Percentiles rank a stretch among this genome's conserved stretches.
Evolutionary conservation across 2,888 invertebrate genomes (phyloP).

Genomic region (Cephus rjabovi): DNA sequence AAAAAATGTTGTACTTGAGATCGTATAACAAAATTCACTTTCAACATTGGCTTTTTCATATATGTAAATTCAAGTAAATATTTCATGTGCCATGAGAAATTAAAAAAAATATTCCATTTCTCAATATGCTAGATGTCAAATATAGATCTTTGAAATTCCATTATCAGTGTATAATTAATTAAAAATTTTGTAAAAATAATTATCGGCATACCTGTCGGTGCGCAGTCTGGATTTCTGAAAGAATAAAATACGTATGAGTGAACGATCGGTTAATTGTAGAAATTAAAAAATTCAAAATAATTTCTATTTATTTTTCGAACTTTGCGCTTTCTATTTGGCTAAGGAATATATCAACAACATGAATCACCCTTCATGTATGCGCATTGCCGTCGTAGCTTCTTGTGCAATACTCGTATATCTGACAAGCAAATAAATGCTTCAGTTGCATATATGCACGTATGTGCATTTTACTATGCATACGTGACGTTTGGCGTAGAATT

Average conservation of each 20-base stretch:
- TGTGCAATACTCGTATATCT: neutral
- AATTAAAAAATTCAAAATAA: constrained; percentile 1
- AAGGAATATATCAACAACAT: constrained; percentile 37
- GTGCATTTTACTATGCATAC: constrained; percentile 14
- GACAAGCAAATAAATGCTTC: constrained; percentile 1
- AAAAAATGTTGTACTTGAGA: neutral
- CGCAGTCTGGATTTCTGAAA: constrained; percentile 48
- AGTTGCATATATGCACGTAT: constrained; percentile 22
- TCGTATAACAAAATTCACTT: neutral
- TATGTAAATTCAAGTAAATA: no score
- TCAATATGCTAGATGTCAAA: neutral
- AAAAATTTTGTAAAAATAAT: neutral
- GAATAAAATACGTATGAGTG: constrained; percentile 12
- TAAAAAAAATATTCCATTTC: neutral
- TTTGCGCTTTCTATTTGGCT: constrained; percentile 37
- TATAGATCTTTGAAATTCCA: neutral
- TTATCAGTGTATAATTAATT: no score
- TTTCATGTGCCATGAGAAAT: neutral
- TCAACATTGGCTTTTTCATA: neutral
- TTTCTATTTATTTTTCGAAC: constrained; percentile 8
- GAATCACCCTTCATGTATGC: constrained; percentile 39
- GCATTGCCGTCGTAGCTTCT: constrained; percentile 13
- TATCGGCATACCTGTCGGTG: constrained; percentile 39
- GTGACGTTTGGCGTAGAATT: neutral
- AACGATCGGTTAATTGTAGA: neutral